These are phyloP conservation scores for Mus spretus DNA, from an alignment of 2,797 vertebrate species.

Conservation along the genomic window DNA sequence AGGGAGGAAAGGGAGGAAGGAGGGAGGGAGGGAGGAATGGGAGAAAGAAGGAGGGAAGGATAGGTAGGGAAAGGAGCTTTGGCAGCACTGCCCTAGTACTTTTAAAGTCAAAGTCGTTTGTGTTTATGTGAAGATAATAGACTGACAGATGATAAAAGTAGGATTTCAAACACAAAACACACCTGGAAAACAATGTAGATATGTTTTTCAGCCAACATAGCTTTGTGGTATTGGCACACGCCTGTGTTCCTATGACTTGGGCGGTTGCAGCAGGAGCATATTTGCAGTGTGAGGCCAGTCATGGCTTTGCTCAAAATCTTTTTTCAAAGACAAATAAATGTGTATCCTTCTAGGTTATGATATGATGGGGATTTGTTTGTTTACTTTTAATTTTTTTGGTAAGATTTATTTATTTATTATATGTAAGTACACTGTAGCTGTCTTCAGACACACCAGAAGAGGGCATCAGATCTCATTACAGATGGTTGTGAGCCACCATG, in stretches of 20 bases:
- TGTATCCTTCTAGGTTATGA: neutral
- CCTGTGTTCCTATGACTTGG: neutral
- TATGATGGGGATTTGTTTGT: neutral
- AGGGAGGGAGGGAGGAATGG: too few species aligned
- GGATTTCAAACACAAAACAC: slow-evolving; percentile 25
- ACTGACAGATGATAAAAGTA: slow-evolving; percentile 5
- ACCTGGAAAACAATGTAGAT: neutral
- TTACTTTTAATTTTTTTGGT: neutral
- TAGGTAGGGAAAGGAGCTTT: neutral
- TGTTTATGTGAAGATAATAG: neutral
- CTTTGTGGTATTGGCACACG: neutral
- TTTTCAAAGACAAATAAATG: neutral
- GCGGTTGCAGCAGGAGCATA: neutral
- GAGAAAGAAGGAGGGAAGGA: too few species aligned
- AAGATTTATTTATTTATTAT: too few species aligned
- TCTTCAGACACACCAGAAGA: too few species aligned
- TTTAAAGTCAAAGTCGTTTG: slow-evolving; percentile 38
- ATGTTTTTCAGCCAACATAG: neutral
- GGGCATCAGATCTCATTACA: too few species aligned
- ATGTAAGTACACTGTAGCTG: too few species aligned
- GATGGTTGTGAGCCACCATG: too few species aligned
- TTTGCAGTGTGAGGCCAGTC: neutral
- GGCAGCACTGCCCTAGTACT: neutral
- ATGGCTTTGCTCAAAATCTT: neutral
- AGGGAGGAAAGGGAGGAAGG: too few species aligned